These are phyloP conservation scores for Sitta carolinensis DNA, from an alignment of 2,797 vertebrate species.

Conservation along the genomic window DNA sequence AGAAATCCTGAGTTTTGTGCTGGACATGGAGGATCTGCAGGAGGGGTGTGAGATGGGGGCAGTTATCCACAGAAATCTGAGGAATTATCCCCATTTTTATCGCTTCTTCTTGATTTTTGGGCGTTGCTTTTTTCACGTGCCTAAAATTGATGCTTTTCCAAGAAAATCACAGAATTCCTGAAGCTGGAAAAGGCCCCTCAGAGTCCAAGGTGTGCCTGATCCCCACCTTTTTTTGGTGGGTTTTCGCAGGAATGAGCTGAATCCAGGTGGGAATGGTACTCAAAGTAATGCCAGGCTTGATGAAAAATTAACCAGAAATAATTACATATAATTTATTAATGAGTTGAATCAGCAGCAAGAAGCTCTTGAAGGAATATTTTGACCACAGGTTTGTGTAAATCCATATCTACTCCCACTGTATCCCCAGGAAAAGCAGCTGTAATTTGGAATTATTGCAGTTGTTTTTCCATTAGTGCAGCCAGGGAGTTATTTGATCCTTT, in stretches of 20 bases:
- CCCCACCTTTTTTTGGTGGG: neutral
- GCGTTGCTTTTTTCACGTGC: neutral
- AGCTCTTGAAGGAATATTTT: neutral
- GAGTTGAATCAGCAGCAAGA: neutral
- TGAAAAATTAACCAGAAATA: neutral
- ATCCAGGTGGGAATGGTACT: neutral
- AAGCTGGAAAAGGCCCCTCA: neutral
- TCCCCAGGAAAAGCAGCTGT: neutral
- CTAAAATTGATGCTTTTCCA: neutral
- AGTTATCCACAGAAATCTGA: neutral
- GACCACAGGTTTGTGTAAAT: neutral
- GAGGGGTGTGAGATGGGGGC: neutral
- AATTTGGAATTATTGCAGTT: neutral
- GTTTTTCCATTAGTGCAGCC: neutral
- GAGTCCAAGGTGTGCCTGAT: neutral
- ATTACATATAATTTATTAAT: neutral
- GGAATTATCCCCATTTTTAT: neutral
- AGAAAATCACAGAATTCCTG: neutral
- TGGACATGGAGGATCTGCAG: neutral
- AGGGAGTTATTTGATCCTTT: neutral
- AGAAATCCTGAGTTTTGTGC: neutral
- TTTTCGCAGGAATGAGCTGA: neutral
- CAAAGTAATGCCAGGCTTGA: neutral
- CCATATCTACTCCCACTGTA: too few relatives aligned
- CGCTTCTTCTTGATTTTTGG: accelerated